Conservation (phyloP, 2,113 vertebrate species). For the Budorcas taxicolor region DNA sequence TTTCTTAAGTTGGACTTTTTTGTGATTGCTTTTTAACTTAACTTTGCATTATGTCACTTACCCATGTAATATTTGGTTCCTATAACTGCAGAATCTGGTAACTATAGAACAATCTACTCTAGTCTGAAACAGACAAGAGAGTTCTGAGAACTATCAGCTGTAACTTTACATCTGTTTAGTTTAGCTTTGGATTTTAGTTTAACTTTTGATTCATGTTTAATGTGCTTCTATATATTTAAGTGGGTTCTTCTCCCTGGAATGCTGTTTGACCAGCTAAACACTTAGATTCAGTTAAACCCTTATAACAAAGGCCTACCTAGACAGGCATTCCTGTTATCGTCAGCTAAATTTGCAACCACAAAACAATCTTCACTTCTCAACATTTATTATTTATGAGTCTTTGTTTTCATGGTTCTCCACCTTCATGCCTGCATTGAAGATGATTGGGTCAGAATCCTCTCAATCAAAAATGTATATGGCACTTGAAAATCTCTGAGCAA, state of each 20-base stretch:
- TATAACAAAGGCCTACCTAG: not conserved
- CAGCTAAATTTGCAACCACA: not conserved
- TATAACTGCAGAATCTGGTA: not conserved
- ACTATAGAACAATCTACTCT: not conserved
- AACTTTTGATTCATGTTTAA: not conserved
- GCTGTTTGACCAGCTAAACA: not conserved
- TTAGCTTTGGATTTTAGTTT: not conserved
- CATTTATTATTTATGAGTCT: not conserved
- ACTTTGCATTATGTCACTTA: not conserved
- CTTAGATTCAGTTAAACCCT: not conserved
- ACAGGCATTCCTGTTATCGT: not conserved
- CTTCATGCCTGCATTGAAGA: not conserved
- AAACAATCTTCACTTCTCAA: not conserved
- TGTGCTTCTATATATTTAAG: conserved; percentile 26
- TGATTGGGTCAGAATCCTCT: not conserved
- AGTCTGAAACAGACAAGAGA: not conserved
- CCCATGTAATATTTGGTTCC: not conserved
- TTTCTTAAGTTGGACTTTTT: not conserved
- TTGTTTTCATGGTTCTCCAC: not conserved
- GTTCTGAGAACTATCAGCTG: not conserved
- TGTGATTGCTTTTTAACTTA: not conserved
- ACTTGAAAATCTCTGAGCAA: not conserved
- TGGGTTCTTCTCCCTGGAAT: not conserved
- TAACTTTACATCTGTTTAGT: not conserved
- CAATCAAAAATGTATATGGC: not conserved